Evolutionary conservation across 2,888 invertebrate species (phyloP), one percentile per base, ranked within the genome.

Genomic region (Podotricha telesiphe): DNA sequence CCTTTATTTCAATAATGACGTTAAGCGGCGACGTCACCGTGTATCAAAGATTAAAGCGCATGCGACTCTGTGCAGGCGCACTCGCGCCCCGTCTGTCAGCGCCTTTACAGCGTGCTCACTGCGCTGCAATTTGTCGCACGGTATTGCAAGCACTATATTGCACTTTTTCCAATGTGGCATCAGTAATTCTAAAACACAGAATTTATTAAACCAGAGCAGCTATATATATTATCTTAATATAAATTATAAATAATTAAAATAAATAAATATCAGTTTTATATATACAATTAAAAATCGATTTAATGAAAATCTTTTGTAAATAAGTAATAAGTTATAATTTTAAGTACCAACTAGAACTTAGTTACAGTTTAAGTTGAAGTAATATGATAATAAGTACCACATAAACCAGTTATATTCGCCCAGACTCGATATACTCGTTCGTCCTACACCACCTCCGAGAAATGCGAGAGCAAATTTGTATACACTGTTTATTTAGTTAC

Each of bases 1-100:
- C 82, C 83, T 80, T 84, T 84, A 84, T 85, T 84, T 82, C 83
- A 82, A 81, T 77, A 81, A 83, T 86, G 87, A 87, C 87, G 86
- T 84, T 82, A 70, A 71, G 74, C 75, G 77, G 76, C 83, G 81
- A 86, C 86, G 87, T 87, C 87, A 88, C 82, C 80, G 78, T 79
- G 76, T 74, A 79, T 78, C 66, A 51, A 58, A 37, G 59, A 15
- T 61, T 45, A 51, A 70, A 73, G 77, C 76, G 76, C 75, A 68
- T 73, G 76, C 74, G 72, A 34, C 66, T 56, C 69, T 67, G 74
- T 74, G 76, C 76, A 58, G 58, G 76, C 77, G 79, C 79, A 77
- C 1, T 8, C 47, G 17, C 42, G 42, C n/a, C n/a, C 22, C 1
- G 1, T 17, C 17, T 37, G 37, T 28, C 10, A 17, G 37, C 6